Evolutionary conservation across 2,888 invertebrate species (phyloP), one percentile per base, ranked within the genome.

Genomic region (Chaitophorus viminalis): DNA sequence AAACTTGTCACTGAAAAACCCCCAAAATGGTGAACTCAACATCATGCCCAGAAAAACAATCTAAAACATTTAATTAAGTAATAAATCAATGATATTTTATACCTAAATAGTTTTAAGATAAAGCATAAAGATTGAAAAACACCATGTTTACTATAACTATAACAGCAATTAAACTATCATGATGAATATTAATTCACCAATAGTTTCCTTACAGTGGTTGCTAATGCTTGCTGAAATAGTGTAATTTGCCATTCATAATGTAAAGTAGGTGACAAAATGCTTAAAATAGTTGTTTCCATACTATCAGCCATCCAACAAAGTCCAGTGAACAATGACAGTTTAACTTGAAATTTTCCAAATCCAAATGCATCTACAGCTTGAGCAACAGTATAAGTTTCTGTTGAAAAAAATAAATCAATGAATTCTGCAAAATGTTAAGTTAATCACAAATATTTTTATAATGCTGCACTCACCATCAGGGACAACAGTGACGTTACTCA

Each of bases 211-310:
- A 98, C 95, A 89, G 98, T 98, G 82, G 98, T 98, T 21, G 98
- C 96, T 54, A 97, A 92, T 33, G 98, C 98, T 93, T 98, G 97
- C 91, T 97, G 96, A 92, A 96, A 97, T 91, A 96, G 95, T 90
- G 95, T 94, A 89, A 99, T 96, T 91, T 95, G 95, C 98, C 98
- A 98, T 91, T 97, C 96, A 92, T 98, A 99, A 91, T 97, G 97
- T 84, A 99, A 92, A 0, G 98, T 97, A 21, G 98, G 98, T 29
- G 97, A 97, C 70, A 99, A 92, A 89, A 99, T 97, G 90, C 97
- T 97, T 68, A 98, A 92, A 90, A 99, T 97, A 91, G 98, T 98
- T 97, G 98, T 98, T 92, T 98, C 98, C 98, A 98, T 98, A 87
- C 98, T 97, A 92, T 98, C 98, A 0, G 98, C 97, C 98, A 98